Evolutionary conservation across 2,797 vertebrate species (phyloP), one percentile per base, ranked within the genome.

Genomic region (Synanceia verrucosa): DNA sequence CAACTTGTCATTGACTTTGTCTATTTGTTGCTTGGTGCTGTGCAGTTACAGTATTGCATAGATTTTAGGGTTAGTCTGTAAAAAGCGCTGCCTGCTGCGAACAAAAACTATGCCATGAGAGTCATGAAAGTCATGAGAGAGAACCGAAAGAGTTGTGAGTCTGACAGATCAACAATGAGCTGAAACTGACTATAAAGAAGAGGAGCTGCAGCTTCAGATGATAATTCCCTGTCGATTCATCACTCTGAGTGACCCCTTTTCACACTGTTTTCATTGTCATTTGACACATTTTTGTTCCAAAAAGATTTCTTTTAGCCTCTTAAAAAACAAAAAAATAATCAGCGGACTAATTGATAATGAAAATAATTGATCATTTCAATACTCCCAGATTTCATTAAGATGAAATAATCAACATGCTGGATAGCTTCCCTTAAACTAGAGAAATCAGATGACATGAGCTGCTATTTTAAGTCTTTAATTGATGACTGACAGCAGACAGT

Each of bases 181-280:
- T 18, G 0, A 37, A 29, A 41, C 11, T 23, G 1, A 3, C 12
- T 19, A 12, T 4, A 36, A 55, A 24, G 1, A 0, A n/a, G 0
- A 0, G 11, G 5, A 39, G 26, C 26, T 18, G 7, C 48, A 52
- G 46, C 26, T 8, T 18, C 9, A 31, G 26, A n/a, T 28, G 28
- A 51, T 13, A 1, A 23, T 58, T 28, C 16, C 36, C 28, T 39
- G 14, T 21, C 7, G 12, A 7, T 19, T 44, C 7, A 10, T 44
- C 6, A 13, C 10, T 6, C 14, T 9, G 7, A 52, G 23, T 6
- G 9, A 43, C 34, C 18, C 2, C 36, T 2, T 52, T 65, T 55
- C 26, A 41, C 9, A 9, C 2, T 41, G 21, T 57, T 39, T 26
- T 28, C 4, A 33, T 31, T 4, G 9, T 65, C 23, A 19, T 10